These are phyloP conservation scores for Penaeus vannamei DNA, from an alignment of 1,140 invertebrate genomes.

Conservation along the genomic window DNA sequence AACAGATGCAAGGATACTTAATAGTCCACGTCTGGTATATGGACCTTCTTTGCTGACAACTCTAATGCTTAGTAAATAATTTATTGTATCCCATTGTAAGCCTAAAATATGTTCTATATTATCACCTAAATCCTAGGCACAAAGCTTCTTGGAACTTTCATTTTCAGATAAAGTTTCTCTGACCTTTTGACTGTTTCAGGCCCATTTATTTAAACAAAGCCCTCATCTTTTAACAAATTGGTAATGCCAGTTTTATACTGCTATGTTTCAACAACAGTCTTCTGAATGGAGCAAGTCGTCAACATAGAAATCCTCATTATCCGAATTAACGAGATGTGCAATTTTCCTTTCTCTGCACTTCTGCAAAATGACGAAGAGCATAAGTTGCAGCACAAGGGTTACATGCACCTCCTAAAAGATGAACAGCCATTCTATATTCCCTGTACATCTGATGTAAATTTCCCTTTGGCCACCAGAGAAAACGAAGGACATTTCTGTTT, in stretches of 20 bases:
- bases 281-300: conserved; percentile 4
- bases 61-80: neutral
- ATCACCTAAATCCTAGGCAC: neutral
- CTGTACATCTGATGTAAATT: no score
- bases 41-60: neutral
- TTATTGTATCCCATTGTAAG: neutral
- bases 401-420: no score
- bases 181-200: neutral
- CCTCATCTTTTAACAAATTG: neutral
- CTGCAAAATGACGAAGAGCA: no score
- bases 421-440: no score
- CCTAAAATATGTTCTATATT: conserved; percentile 5
- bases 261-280: no score
- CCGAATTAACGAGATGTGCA: no score
- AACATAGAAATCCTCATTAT: conserved; percentile 8
- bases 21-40: neutral
- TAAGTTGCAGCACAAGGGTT: no score
- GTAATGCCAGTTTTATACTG: neutral
- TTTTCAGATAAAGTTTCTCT: neutral
- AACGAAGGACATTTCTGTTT: no score
- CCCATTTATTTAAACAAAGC: conserved; percentile 3
- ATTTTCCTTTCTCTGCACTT: no score
- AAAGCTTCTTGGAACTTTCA: neutral
- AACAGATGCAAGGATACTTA: neutral
- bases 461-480: no score